Evolutionary conservation across 2,888 invertebrate species (phyloP).

Genomic region (Sicus ferrugineus): DNA sequence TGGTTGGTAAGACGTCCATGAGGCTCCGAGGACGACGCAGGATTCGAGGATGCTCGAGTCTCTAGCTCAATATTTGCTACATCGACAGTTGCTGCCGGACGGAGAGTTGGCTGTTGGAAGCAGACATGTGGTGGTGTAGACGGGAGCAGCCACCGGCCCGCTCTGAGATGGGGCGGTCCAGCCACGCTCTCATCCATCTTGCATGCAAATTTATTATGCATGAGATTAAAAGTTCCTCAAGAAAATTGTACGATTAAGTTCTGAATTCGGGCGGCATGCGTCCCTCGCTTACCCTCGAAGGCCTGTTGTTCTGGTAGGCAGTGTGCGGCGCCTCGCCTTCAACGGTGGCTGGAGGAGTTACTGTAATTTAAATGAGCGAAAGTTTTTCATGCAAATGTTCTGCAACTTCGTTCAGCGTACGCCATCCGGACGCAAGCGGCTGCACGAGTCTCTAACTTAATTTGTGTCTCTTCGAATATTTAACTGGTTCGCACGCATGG

Average conservation of each 20-base stretch:
- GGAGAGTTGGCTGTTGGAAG: background rate
- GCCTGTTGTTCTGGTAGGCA: background rate
- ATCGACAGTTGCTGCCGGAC: background rate
- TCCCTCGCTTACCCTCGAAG: background rate
- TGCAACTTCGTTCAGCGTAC: constrained; percentile 16
- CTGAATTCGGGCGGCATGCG: constrained; percentile 43
- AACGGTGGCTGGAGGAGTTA: background rate
- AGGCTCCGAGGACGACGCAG: background rate
- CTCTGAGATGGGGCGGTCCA: no score
- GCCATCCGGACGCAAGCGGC: constrained; percentile 11
- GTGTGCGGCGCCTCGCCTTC: background rate
- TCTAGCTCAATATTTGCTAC: constrained; percentile 11
- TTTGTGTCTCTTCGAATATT: constrained; percentile 19
- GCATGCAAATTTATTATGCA: constrained; percentile 46
- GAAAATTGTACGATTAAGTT: constrained; percentile 46
- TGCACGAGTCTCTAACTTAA: constrained; percentile 24
- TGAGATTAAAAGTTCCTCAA: constrained; percentile 47
- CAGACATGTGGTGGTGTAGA: no score
- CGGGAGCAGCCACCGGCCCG: no score
- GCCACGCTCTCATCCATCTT: constrained; percentile 12
- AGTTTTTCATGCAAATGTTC: constrained; percentile 18
- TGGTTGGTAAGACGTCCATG: constrained; percentile 9
- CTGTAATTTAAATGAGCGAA: constrained; percentile 6
- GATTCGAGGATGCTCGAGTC: background rate
- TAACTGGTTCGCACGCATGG: background rate